These are phyloP conservation scores for Caenorhabditis elegans DNA, from an alignment of 1,140 invertebrate genomes.

Conservation along the genomic window DNA sequence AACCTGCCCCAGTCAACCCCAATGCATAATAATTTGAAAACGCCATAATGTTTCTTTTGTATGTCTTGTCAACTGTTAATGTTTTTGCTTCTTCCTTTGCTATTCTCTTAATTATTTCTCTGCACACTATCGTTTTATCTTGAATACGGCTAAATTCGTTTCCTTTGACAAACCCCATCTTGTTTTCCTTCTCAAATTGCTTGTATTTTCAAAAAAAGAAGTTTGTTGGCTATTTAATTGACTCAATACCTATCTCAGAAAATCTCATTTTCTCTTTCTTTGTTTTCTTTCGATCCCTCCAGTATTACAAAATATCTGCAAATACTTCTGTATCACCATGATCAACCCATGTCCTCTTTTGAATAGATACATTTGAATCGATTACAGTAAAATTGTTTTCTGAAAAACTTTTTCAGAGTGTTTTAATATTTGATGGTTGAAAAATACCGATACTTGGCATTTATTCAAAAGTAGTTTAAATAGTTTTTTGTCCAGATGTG, in stretches of 20 bases:
- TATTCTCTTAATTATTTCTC: neutral
- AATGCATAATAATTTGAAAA: neutral
- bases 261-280: neutral
- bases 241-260: neutral
- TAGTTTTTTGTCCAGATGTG: neutral
- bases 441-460: neutral
- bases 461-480: neutral
- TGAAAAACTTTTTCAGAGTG: neutral
- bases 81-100: no score
- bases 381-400: neutral
- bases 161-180: no score
- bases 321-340: neutral
- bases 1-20: neutral
- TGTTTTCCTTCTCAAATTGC: neutral
- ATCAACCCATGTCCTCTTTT: no score
- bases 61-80: neutral
- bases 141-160: conserved; percentile 1
- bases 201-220: neutral
- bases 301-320: conserved; percentile 11
- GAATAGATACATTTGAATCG: neutral
- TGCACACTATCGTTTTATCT: conserved; percentile 1
- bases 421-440: neutral
- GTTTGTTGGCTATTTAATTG: neutral
- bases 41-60: neutral
- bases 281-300: neutral